These are phyloP conservation scores for Donacobius atricapilla DNA, from an alignment of 2,113 vertebrate genomes.

Conservation along the genomic window DNA sequence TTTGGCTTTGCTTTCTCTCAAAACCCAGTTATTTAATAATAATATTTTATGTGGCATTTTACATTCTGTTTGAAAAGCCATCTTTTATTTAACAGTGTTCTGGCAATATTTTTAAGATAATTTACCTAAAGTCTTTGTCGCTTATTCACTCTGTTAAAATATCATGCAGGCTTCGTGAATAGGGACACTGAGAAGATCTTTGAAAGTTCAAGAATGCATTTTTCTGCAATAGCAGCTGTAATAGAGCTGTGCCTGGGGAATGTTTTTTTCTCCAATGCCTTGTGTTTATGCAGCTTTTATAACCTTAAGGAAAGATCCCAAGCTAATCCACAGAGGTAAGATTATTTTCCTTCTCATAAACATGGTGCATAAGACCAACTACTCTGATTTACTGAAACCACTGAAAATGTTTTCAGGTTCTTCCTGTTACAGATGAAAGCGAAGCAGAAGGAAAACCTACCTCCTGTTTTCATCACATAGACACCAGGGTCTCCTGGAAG, in stretches of 20 bases:
- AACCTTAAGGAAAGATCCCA: background rate
- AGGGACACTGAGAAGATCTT: background rate
- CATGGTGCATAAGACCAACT: background rate
- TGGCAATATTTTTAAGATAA: conserved; percentile 11
- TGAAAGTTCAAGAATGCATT: conserved; percentile 7
- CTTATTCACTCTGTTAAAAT: background rate
- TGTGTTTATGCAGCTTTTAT: conserved; percentile 9
- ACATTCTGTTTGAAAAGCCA: conserved; percentile 40
- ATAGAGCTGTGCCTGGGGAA: background rate
- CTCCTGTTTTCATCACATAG: background rate
- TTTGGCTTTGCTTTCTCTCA: background rate
- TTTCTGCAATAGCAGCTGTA: background rate
- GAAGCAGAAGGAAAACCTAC: background rate
- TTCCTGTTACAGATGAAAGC: background rate
- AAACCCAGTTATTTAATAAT: background rate
- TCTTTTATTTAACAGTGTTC: conserved; percentile 40
- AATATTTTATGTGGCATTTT: conserved; percentile 25
- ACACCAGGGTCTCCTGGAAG: background rate
- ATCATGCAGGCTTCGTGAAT: background rate
- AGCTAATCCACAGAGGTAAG: background rate
- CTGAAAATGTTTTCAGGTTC: background rate
- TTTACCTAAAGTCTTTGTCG: conserved; percentile 23
- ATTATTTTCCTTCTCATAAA: background rate
- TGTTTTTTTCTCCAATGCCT: background rate
- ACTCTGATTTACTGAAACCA: background rate